Conservation (phyloP, 2,797 vertebrate genomes). For the Danio choprae region DNA sequence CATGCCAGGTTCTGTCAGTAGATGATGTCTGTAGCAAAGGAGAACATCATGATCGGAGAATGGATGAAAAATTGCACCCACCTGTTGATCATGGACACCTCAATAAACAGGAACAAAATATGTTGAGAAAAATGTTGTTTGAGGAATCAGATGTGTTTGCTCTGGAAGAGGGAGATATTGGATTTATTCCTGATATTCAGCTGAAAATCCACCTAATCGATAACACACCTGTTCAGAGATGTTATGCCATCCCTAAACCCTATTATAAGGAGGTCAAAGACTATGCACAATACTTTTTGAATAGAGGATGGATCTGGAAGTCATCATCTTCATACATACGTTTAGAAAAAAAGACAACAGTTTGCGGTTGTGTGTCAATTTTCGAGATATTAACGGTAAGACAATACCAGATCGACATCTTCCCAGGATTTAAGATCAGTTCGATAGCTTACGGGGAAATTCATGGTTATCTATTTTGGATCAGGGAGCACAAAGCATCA, state of each 20-base stretch:
- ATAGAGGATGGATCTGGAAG: background rate
- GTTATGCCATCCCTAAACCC: background rate
- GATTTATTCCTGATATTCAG: background rate
- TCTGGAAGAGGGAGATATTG: background rate
- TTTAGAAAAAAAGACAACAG: background rate
- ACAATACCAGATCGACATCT: background rate
- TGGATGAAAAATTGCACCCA: background rate
- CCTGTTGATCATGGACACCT: background rate
- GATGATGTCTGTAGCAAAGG: background rate
- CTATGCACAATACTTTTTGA: background rate
- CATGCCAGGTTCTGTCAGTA: background rate
- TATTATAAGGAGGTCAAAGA: background rate
- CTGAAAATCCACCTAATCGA: background rate
- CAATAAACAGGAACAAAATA: background rate
- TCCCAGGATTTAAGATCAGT: conserved; percentile 59
- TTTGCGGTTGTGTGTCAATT: background rate
- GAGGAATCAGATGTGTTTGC: background rate
- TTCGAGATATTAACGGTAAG: background rate
- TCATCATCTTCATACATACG: background rate
- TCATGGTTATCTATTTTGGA: conserved; percentile 42
- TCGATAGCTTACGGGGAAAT: conserved; percentile 64
- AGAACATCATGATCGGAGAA: background rate
- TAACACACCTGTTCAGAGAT: background rate
- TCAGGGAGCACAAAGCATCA: conserved; percentile 42
- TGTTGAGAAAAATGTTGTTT: background rate